phyloP scores from a whole-genome alignment of 2,113 vertebrate species.

The Polyodon spathula region DNA sequence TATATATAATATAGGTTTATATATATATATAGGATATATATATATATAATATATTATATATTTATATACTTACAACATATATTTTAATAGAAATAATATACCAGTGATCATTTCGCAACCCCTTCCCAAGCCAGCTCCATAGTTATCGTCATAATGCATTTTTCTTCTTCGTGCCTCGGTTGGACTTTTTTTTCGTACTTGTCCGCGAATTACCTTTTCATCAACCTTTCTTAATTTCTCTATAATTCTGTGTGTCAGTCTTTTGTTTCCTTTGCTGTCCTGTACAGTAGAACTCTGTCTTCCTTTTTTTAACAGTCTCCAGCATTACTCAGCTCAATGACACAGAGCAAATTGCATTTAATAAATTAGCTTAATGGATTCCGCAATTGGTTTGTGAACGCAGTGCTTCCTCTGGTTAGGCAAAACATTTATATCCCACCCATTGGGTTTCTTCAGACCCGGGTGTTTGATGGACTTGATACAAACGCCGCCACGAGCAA shows the following conservation, averaged over 20 bases:
- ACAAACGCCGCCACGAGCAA: neutral
- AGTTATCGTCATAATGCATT: too few species aligned
- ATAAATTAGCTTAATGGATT: conserved; percentile 94
- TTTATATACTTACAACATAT: too few species aligned
- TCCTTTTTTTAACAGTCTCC: conserved; percentile 53
- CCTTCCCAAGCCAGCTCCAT: too few species aligned
- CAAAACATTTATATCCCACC: conserved; percentile 82
- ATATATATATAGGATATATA: too few species aligned
- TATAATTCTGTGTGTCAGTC: conserved; percentile 52
- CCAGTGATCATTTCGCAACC: neutral
- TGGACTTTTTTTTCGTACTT: conserved; percentile 23
- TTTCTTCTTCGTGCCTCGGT: too few species aligned
- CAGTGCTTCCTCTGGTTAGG: conserved; percentile 81
- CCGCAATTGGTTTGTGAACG: conserved; percentile 77
- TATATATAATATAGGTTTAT: too few species aligned
- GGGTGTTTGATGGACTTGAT: conserved; percentile 26
- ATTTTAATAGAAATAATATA: too few species aligned
- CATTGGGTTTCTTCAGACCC: conserved; percentile 34
- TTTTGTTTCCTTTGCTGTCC: conserved; percentile 41
- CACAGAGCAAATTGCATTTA: conserved; percentile 85
- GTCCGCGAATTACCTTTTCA: conserved; percentile 37
- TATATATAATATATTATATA: too few species aligned
- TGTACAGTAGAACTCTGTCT: conserved; percentile 47
- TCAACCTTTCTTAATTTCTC: conserved; percentile 45
- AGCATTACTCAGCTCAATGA: conserved; percentile 80